A percentile compares a stretch with the other conserved stretches of the same genome.
phyloP scores from a whole-genome alignment of 2,113 vertebrate species.

The Probosciger aterrimus region DNA sequence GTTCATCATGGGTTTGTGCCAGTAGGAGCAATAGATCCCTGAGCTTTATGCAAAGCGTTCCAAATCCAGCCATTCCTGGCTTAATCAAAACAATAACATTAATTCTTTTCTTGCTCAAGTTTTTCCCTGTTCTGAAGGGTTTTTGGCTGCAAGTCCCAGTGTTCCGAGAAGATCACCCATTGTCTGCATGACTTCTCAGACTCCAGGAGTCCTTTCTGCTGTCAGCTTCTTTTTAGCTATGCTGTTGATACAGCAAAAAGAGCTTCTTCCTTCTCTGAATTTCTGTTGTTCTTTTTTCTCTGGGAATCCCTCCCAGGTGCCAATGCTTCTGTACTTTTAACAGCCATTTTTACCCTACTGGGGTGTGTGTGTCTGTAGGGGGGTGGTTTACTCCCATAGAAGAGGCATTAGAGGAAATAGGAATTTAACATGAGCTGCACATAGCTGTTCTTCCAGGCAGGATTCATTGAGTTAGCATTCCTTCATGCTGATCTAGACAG shows the following conservation, averaged over 20 bases:
- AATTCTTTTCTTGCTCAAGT: neutral
- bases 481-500: neutral
- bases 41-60: neutral
- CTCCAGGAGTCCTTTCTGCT: neutral
- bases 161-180: neutral
- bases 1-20: neutral
- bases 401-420: neutral
- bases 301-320: neutral
- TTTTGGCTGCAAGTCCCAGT: neutral
- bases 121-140: neutral
- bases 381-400: neutral
- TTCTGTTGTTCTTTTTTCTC: neutral
- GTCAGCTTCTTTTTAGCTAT: neutral
- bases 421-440: neutral
- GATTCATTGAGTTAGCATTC: neutral
- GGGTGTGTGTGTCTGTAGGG: neutral
- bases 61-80: neutral
- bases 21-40: neutral
- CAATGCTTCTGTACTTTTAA: neutral
- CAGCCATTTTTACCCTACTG: neutral
- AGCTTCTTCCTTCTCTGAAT: neutral
- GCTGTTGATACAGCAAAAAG: neutral
- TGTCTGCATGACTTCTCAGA: neutral
- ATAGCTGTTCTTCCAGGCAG: neutral
- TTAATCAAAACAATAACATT: neutral